phyloP scores from a whole-genome alignment of 2,888 invertebrate species.

The Leptopilina drosophilae region DNA sequence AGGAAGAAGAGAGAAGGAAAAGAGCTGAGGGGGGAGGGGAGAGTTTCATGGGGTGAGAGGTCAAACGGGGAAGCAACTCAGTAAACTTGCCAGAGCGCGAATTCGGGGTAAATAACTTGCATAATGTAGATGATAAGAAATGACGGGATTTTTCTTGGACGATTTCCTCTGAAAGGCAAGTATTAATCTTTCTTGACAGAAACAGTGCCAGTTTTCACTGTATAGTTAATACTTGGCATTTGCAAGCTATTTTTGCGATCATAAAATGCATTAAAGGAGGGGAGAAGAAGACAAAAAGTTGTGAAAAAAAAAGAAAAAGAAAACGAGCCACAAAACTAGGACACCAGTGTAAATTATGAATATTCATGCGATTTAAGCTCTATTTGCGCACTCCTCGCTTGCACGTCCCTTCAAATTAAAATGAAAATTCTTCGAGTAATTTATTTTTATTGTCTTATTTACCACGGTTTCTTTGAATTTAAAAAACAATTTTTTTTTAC shows the following conservation, averaged over 20 bases:
- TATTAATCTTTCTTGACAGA: conserved; percentile 18
- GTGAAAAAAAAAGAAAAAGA: neutral
- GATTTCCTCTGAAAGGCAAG: conserved; percentile 25
- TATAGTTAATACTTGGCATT: conserved; percentile 23
- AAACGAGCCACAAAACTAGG: neutral
- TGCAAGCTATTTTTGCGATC: neutral
- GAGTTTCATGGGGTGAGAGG: conserved; percentile 35
- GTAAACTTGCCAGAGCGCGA: conserved; percentile 39
- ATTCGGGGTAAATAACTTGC: conserved; percentile 32
- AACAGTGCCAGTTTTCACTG: neutral
- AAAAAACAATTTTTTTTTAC: too few species aligned
- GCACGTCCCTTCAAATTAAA: neutral
- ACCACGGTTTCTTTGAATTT: too few species aligned
- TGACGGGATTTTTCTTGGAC: conserved; percentile 36
- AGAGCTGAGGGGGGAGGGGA: neutral
- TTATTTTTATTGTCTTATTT: too few species aligned
- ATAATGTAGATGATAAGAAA: conserved; percentile 50
- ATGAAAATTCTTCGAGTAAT: too few species aligned
- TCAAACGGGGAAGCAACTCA: conserved; percentile 29
- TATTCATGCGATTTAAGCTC: neutral
- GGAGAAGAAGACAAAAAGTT: neutral
- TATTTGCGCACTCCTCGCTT: neutral
- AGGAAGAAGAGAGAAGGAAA: conserved; percentile 24
- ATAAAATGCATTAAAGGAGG: neutral
- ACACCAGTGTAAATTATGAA: conserved; percentile 20